Percentiles rank a stretch among this genome's conserved stretches.
Conservation (phyloP, 2,113 vertebrate species). For the Athene noctua region DNA sequence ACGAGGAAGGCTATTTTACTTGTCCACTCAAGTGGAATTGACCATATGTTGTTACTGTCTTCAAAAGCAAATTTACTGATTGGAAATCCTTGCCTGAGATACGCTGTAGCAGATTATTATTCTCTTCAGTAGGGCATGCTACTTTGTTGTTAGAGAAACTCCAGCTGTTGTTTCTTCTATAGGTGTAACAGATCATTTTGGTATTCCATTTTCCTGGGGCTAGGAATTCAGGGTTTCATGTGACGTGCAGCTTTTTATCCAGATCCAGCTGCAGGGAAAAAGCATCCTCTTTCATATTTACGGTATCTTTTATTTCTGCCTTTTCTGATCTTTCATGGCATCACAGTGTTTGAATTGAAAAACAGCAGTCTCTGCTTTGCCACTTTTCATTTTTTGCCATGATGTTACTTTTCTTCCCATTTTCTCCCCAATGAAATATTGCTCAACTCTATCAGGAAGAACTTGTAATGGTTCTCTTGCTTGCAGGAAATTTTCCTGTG, state of each 20-base stretch:
- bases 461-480: slow-evolving; percentile 34
- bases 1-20: not conserved
- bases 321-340: not conserved
- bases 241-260: not conserved
- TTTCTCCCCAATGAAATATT: slow-evolving; percentile 25
- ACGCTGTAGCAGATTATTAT: not conserved
- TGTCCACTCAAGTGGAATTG: not conserved
- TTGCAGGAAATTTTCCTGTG: slow-evolving; percentile 45
- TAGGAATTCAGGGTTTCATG: not conserved
- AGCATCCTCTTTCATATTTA: not conserved
- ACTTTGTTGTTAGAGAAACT: not conserved
- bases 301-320: not conserved
- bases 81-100: not conserved
- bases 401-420: slow-evolving; percentile 37
- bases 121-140: not conserved
- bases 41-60: not conserved
- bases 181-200: not conserved
- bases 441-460: slow-evolving; percentile 43
- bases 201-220: not conserved
- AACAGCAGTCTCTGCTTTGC: not conserved
- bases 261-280: not conserved
- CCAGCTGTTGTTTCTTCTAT: not conserved
- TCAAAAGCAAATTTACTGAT: not conserved
- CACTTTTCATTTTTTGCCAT: not conserved
- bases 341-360: not conserved